Base-by-base conservation (phyloP, 2,113 vertebrate species). In the Eudyptes chrysolophus region DNA sequence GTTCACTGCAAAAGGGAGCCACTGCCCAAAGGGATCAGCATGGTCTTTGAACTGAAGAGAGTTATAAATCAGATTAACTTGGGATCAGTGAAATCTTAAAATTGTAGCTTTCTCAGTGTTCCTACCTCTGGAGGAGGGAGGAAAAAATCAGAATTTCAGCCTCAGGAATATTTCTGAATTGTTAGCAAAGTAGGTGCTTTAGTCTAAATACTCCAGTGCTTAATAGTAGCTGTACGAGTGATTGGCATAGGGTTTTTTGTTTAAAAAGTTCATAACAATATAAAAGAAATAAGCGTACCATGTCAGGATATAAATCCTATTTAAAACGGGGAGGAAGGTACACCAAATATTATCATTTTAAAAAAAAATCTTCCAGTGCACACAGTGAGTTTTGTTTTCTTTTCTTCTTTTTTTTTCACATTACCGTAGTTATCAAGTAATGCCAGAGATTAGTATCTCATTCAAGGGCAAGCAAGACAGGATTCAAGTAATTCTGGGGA, bases 371-470 rank as follows among this genome's bases (percentile, higher is more conserved):
- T 81, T 69, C 54, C 26, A 44, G 42, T 69, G 42, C 36, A 64
- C 17, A 46, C 11, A 57, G 26, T 49, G 26, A 57, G 16, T 12
- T 81, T 58, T 48, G 16, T 11, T 40, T 16, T 46, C 20, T 30
- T 2, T 16, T 19, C 7, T 1, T 16, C 13, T 17, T 7, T 1
- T 32, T 55, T 51, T 18, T 60, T 27, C 25, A 10, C 12, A 11
- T 57, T 44, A 38, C 68, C 16, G 11, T 55, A 51, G 32, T 77
- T 86, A 60, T 42, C 46, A 24, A 64, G 24, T 84, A 58, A 60
- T 54, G 52, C 27, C 36, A 54, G 46, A 80, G 19, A 75, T 61
- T n/a, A 64, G 7, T 62, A 46, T 71, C 51, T 75, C 18, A 40
- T 84, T 87, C n/a, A 77, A 92, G 64, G 44, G 46, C 40, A 81